Base-by-base conservation (phyloP, 1,140 invertebrate species). In the Akabosia matsudoensis region DNA sequence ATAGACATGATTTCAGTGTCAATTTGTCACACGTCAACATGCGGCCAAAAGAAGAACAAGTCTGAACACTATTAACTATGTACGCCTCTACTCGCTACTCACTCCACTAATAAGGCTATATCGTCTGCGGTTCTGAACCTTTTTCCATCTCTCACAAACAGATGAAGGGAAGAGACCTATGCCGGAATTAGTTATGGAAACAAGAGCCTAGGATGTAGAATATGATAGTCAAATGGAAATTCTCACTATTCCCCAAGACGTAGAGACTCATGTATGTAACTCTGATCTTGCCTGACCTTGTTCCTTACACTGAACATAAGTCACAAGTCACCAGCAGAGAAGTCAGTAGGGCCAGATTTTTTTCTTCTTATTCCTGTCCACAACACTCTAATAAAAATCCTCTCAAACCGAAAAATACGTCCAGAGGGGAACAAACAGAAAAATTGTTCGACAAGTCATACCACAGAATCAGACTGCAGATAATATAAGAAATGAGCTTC, bases 1-100 rank as follows among this genome's bases (percentile, higher is more conserved):
- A 56, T 56, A 56, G 54, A 56, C 14, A 56, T 56, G 54, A 56
- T 56, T 56, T 56, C 54, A 56, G 10, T 56, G 10, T 56, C 54
- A 56, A 56, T 56, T 56, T 56, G 54, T 56, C 54, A 56, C 10
- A 13, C 24, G 54, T 56, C 54, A 56, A 13, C 24, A 18, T 45
- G 18, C 37, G 18, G 18, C 54, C 14, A 56, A 56, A 7, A 56
- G 24, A n/a, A n/a, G n/a, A n/a, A n/a, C n/a, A n/a, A n/a, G n/a
- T n/a, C n/a, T n/a, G n/a, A n/a, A n/a, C n/a, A n/a, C n/a, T n/a
- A n/a, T n/a, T n/a, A n/a, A n/a, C n/a, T n/a, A n/a, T n/a, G n/a
- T n/a, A n/a, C n/a, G n/a, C n/a, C n/a, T n/a, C n/a, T n/a, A n/a
- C n/a, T n/a, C n/a, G n/a, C n/a, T n/a, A n/a, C n/a, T n/a, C n/a